These are phyloP conservation scores for Lordiphosa stackelbergi DNA, from an alignment of 1,140 invertebrate genomes.

Conservation along the genomic window DNA sequence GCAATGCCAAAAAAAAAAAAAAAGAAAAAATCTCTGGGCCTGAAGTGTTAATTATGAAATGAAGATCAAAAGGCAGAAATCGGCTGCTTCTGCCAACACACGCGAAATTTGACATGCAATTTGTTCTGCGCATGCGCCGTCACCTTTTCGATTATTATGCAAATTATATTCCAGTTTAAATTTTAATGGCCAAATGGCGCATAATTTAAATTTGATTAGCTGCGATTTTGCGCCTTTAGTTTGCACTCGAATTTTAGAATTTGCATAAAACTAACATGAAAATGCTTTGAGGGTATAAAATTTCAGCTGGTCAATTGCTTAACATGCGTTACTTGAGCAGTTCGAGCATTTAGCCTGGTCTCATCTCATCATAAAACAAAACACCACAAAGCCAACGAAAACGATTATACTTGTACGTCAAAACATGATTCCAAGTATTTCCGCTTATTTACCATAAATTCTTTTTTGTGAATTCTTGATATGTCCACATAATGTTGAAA, in stretches of 20 bases:
- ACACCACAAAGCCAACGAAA: conserved; percentile 22
- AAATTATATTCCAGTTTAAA: conserved; percentile 28
- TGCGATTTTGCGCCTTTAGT: conserved; percentile 35
- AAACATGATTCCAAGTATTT: conserved; percentile 41
- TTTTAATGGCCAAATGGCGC: conserved; percentile 13
- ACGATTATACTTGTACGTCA: conserved; percentile 10
- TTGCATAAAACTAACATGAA: conserved; percentile 1
- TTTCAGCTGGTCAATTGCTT: not conserved
- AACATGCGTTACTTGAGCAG: not conserved
- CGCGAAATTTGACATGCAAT: too few relatives aligned
- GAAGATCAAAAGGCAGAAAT: conserved; percentile 33
- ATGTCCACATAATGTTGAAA: conserved; percentile 23
- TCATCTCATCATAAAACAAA: conserved; percentile 32
- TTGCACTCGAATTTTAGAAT: conserved; percentile 25
- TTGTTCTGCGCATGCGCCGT: not conserved
- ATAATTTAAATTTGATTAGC: conserved; percentile 42
- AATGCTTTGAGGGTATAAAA: not conserved
- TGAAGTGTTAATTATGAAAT: conserved; percentile 71
- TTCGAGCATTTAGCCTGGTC: conserved; percentile 5
- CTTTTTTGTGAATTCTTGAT: not conserved
- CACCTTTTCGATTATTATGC: conserved; percentile 22
- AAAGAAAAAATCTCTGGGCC: conserved; percentile 1
- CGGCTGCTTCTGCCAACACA: too few relatives aligned
- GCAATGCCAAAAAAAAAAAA: conserved; percentile 8
- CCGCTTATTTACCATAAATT: conserved; percentile 24